These are phyloP conservation scores for Julus scanicus DNA, from an alignment of 2,888 invertebrate genomes.

Conservation along the genomic window DNA sequence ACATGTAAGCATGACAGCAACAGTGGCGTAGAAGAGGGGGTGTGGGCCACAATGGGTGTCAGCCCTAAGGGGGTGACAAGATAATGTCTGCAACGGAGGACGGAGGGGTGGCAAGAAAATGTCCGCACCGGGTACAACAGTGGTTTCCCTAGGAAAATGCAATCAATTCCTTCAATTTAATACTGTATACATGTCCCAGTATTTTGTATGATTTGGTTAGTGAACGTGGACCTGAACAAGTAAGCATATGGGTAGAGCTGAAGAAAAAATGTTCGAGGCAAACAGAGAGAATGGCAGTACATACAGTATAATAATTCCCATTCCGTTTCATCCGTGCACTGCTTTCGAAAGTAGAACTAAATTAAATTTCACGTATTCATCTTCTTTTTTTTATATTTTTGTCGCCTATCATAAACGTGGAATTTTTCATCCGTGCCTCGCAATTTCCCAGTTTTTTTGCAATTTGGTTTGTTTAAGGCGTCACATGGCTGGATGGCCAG, in stretches of 20 bases:
- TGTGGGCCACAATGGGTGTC: too few relatives aligned
- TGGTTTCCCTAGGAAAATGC: not conserved
- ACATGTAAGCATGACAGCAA: too few relatives aligned
- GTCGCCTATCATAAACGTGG: not conserved
- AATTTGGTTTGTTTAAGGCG: not conserved
- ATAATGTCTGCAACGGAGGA: too few relatives aligned
- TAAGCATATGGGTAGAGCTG: not conserved
- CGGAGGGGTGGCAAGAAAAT: too few relatives aligned
- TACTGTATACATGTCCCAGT: not conserved
- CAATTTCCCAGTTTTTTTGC: not conserved
- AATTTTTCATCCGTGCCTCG: not conserved
- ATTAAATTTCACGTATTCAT: not conserved
- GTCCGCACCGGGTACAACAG: too few relatives aligned
- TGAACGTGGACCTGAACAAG: not conserved
- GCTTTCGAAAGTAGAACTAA: not conserved
- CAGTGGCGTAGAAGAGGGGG: too few relatives aligned
- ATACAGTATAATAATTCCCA: not conserved
- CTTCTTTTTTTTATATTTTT: not conserved
- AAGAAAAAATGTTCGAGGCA: not conserved
- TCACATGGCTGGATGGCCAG: not conserved
- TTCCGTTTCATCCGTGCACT: not conserved
- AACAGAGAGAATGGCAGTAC: not conserved
- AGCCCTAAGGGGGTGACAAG: too few relatives aligned
- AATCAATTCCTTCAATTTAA: not conserved
- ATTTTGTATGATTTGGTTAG: not conserved